Conservation (phyloP, 2,797 vertebrate species). For the Chrosomus eos region DNA sequence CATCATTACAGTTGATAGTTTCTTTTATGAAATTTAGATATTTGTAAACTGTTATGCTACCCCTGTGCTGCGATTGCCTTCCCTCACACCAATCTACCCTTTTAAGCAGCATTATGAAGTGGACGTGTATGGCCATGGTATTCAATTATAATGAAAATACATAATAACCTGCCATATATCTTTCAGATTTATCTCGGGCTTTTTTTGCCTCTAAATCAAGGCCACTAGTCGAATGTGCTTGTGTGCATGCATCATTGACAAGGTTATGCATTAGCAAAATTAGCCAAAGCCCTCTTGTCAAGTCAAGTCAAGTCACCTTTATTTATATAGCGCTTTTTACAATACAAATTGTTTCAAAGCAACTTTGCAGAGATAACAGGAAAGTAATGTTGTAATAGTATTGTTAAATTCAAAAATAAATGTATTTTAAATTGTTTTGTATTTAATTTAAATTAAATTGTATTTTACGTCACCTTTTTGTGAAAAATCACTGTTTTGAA, state of each 20-base stretch:
- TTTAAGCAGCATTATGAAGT: slow-evolving; percentile 9
- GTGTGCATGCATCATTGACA: neutral
- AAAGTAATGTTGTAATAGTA: no score
- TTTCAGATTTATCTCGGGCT: slow-evolving; percentile 14
- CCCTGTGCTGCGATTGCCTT: neutral
- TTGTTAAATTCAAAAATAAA: no score
- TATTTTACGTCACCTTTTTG: neutral
- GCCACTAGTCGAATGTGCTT: neutral
- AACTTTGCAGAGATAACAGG: no score
- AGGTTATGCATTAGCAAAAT: slow-evolving; percentile 22
- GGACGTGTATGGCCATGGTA: neutral
- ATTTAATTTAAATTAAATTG: no score
- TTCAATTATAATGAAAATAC: neutral
- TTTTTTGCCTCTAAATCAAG: slow-evolving; percentile 20
- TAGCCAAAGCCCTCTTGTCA: neutral
- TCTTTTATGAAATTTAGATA: no score
- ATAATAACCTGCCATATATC: slow-evolving; percentile 19
- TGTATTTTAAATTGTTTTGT: no score
- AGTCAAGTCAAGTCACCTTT: no score
- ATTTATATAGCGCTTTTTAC: no score
- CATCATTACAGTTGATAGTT: neutral
- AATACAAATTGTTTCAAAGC: no score
- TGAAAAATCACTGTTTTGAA: neutral
- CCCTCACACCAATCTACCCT: neutral
- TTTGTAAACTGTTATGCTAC: neutral